Conservation (phyloP, 2,113 vertebrate genomes). For the Rhabdomys dilectus region DNA sequence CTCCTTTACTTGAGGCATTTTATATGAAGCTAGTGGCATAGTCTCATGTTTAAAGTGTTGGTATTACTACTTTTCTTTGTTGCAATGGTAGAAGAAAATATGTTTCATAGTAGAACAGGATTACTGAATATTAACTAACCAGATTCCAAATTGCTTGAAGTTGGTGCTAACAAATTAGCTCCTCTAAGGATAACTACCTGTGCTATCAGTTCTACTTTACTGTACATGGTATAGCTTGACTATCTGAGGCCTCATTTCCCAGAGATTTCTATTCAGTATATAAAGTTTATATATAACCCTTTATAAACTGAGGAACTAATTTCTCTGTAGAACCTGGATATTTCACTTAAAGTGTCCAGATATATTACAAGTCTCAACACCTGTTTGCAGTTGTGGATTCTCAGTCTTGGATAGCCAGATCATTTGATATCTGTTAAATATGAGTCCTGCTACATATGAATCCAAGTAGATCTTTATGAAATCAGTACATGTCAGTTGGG, state of each 20-base stretch:
- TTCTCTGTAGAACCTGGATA: background rate
- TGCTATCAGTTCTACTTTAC: background rate
- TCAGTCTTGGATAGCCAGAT: background rate
- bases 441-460: background rate
- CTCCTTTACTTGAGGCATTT: background rate
- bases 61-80: background rate
- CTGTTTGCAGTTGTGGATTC: background rate
- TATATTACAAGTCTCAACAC: background rate
- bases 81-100: background rate
- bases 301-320: background rate
- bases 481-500: background rate
- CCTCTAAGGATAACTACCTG: background rate
- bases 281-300: background rate
- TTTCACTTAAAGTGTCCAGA: background rate
- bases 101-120: background rate
- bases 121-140: slow-evolving; percentile 1
- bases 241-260: background rate
- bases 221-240: background rate
- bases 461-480: background rate
- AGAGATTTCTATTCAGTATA: background rate
- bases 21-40: background rate
- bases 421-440: background rate
- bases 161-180: background rate
- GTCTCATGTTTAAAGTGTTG: background rate
- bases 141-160: background rate